Base-by-base conservation (phyloP, 2,888 invertebrate species). In the Stictocephala bisonia region DNA sequence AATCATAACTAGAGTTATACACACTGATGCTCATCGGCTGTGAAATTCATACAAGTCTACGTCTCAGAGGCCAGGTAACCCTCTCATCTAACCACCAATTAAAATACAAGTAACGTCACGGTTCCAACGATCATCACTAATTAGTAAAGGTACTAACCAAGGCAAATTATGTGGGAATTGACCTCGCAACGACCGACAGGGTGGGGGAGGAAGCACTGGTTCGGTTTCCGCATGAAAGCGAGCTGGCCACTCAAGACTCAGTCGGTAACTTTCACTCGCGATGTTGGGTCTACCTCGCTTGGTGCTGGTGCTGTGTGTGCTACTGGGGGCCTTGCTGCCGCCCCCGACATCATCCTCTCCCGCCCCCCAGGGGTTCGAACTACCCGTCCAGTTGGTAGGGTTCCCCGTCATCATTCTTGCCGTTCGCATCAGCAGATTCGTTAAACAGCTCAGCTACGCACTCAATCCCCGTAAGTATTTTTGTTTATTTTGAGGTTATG, bases 301-400 rank as follows among this genome's bases (percentile, higher is more conserved):
- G 44, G 60, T 69, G 4, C 11, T 68, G 35, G 68, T 69, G 40
- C 24, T 73, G 48, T 26, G 29, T 15, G 15, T 35, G 50, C 18
- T 29, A 2, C 27, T 71, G 35, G 41, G 41, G 24, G 31, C 40
- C 18, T 31, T 50, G 11, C 24, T 64, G 13, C 9, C 24, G 11
- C 53, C 53, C 15, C 18, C 51, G 7, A n/a, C 66, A 11, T 67
- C 26, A n/a, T 72, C 71, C 24, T 20, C 9, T 11, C 75, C 75
- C 26, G 76, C 79, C 44, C 75, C 77, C 31, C 76, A 75, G 3
- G 79, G 78, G 0, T 91, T 93, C 81, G 91, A 94, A 81, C 83
- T 94, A 71, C 94, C 94, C 11, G 93, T 94, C n/a, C 93, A 94
- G 81, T 85, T 94, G 71, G 87, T 94, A 41, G 94, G 94, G 26